Percentiles rank a stretch among this genome's conserved stretches.
Conservation (phyloP, 2,888 invertebrate genomes). For the Strigamia transsilvanica region DNA sequence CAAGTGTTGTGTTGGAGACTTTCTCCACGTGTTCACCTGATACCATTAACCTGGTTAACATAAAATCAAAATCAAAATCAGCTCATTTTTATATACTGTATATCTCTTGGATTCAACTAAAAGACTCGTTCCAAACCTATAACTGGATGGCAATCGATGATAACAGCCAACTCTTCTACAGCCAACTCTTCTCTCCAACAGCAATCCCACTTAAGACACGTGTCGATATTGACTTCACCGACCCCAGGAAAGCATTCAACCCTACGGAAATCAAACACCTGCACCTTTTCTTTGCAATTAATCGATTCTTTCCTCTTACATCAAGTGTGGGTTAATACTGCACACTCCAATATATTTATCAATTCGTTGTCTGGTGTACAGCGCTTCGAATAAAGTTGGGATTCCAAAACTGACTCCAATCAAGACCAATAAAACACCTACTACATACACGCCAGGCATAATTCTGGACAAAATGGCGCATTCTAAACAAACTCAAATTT, state of each 20-base stretch:
- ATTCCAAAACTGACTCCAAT: not conserved
- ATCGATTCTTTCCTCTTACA: not conserved
- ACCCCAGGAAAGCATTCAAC: conserved; percentile 27
- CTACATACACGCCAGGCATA: not conserved
- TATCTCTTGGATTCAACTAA: no score
- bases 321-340: not conserved
- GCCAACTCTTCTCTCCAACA: conserved; percentile 4
- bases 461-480: not conserved
- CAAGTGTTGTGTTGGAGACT: not conserved
- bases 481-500: not conserved
- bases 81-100: no score
- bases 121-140: not conserved
- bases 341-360: conserved; percentile 8
- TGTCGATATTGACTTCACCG: not conserved
- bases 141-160: conserved; percentile 10
- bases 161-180: not conserved
- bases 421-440: not conserved
- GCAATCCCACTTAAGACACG: not conserved
- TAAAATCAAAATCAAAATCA: no score
- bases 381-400: not conserved
- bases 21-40: not conserved
- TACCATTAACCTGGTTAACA: not conserved
- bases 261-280: conserved; percentile 7
- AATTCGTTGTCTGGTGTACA: not conserved
- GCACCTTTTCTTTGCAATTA: not conserved